Evolutionary conservation across 2,113 vertebrate species (phyloP).

Genomic region (Zosterops borbonicus): DNA sequence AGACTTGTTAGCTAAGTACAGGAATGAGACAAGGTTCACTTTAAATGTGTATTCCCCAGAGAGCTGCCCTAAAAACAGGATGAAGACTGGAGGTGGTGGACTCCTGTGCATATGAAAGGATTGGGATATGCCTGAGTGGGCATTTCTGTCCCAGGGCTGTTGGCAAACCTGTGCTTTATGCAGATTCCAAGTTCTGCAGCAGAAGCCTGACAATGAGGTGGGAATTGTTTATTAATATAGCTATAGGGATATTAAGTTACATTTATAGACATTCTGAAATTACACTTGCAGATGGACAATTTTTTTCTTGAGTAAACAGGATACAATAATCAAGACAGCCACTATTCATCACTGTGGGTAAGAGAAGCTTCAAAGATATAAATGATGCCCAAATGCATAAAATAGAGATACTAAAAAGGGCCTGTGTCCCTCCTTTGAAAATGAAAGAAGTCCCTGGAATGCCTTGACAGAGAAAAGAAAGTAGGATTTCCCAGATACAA

Average conservation of each 20-base stretch:
- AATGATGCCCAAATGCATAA: neutral
- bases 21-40: neutral
- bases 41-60: neutral
- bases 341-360: neutral
- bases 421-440: neutral
- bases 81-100: neutral
- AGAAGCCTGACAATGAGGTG: neutral
- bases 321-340: neutral
- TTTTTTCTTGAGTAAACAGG: neutral
- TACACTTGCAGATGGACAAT: neutral
- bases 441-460: neutral
- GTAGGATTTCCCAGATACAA: neutral
- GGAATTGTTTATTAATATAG: neutral
- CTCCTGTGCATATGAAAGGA: fast-evolving
- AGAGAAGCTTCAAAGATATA: neutral
- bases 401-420: neutral
- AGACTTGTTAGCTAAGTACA: neutral
- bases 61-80: neutral
- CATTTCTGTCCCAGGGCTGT: neutral
- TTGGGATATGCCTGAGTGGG: too few species aligned
- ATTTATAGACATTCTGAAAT: neutral
- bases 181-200: neutral
- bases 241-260: neutral
- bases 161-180: neutral
- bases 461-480: neutral